These are phyloP conservation scores for Metopia argyrocephala DNA, from an alignment of 2,888 invertebrate genomes.

Conservation along the genomic window DNA sequence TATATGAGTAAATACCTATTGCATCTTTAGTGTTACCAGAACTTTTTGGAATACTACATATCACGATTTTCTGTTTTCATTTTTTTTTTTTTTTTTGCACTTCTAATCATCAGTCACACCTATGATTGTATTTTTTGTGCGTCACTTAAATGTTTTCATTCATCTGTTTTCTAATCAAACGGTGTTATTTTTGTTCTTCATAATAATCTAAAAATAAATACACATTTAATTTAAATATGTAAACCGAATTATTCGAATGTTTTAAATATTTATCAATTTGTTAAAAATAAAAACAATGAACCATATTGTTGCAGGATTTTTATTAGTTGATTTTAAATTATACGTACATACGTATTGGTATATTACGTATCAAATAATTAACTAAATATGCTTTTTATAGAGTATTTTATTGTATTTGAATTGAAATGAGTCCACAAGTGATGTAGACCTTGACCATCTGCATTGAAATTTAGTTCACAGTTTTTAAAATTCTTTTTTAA, in stretches of 20 bases:
- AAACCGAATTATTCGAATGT: conserved; percentile 2
- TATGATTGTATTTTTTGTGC: conserved; percentile 43
- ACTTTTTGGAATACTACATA: neutral
- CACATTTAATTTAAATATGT: neutral
- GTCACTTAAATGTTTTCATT: conserved; percentile 41
- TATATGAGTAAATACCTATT: too few species aligned
- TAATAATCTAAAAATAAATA: neutral
- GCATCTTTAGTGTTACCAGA: neutral
- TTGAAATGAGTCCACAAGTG: conserved; percentile 13
- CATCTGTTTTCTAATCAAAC: neutral
- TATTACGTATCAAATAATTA: neutral
- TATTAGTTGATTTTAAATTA: too few species aligned
- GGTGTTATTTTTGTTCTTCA: neutral
- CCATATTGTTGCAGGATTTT: too few species aligned
- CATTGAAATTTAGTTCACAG: conserved; percentile 10
- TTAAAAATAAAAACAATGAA: too few species aligned
- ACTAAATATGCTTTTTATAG: neutral
- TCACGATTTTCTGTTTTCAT: too few species aligned
- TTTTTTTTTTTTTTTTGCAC: too few species aligned
- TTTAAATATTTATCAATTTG: too few species aligned
- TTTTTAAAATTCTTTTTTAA: neutral
- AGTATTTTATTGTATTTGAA: neutral
- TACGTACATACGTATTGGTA: neutral
- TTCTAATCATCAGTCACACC: conserved; percentile 16
- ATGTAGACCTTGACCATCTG: conserved; percentile 46